phyloP scores from a whole-genome alignment of 2,888 invertebrate species.

The Flabesymbios commensalis region DNA sequence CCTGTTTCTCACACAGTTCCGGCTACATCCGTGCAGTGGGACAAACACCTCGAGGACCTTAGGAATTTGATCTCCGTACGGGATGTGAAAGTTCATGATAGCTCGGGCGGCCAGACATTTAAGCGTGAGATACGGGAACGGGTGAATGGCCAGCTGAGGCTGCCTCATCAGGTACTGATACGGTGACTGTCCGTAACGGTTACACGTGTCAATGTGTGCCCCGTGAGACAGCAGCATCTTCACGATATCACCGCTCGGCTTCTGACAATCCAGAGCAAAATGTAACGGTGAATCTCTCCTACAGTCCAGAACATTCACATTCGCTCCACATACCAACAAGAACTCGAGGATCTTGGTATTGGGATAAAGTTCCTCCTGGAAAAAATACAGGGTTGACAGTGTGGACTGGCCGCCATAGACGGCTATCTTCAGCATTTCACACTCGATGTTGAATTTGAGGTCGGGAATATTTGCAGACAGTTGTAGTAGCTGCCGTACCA shows the following conservation, averaged over 20 bases:
- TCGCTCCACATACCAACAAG: conserved; percentile 77
- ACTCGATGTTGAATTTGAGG: conserved; percentile 70
- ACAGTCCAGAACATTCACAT: conserved; percentile 75
- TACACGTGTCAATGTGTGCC: conserved; percentile 85
- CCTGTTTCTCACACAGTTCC: too few species aligned
- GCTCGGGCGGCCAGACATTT: conserved; percentile 82
- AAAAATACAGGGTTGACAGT: conserved; percentile 24
- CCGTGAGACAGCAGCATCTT: conserved; percentile 72
- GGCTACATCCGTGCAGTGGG: conserved; percentile 18
- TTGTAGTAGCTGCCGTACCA: conserved; percentile 55
- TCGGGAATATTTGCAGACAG: conserved; percentile 66
- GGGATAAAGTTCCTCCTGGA: conserved; percentile 65
- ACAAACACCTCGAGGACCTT: conserved; percentile 18
- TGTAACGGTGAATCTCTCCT: conserved; percentile 79
- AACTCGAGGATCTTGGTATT: conserved; percentile 72
- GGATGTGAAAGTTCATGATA: conserved; percentile 71
- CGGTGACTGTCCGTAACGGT: conserved; percentile 75
- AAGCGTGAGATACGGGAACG: conserved; percentile 71
- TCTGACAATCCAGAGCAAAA: conserved; percentile 32
- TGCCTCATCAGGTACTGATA: conserved; percentile 68
- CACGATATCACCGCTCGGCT: conserved; percentile 50
- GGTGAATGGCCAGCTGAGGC: conserved; percentile 64
- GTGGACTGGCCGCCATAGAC: conserved; percentile 63
- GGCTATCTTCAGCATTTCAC: conserved; percentile 80
- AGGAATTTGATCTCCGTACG: conserved; percentile 72